phyloP scores from a whole-genome alignment of 1,140 invertebrate genomes.

The Apis florea region DNA sequence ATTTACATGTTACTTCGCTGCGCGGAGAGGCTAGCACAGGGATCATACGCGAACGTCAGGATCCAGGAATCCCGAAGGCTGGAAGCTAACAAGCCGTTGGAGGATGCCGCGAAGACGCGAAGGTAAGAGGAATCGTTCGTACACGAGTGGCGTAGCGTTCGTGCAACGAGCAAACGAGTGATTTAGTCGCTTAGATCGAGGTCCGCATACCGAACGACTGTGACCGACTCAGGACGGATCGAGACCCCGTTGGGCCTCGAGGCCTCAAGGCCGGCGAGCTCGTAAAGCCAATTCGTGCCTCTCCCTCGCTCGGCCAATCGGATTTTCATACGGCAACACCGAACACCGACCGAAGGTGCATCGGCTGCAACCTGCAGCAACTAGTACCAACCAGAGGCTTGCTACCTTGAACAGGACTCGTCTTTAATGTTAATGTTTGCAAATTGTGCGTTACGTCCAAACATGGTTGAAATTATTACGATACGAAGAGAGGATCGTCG shows the following conservation, averaged over 20 bases:
- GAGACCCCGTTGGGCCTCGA: slow-evolving; percentile 63
- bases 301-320: slow-evolving; percentile 55
- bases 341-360: slow-evolving; percentile 40
- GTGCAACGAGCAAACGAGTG: slow-evolving; percentile 54
- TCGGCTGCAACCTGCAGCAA: slow-evolving; percentile 28
- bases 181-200: slow-evolving; percentile 67
- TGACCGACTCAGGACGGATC: slow-evolving; percentile 65
- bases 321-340: slow-evolving; percentile 47
- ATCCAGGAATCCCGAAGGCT: slow-evolving; percentile 9
- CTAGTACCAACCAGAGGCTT: neutral
- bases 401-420: slow-evolving; percentile 24
- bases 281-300: slow-evolving; percentile 65
- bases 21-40: neutral
- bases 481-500: neutral
- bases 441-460: slow-evolving; percentile 34
- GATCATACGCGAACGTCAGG: neutral
- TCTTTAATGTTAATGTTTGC: slow-evolving; percentile 41
- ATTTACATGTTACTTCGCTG: slow-evolving; percentile 4
- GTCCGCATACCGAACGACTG: slow-evolving; percentile 66
- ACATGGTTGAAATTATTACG: slow-evolving; percentile 18
- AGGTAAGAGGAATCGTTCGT: slow-evolving; percentile 49
- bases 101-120: slow-evolving; percentile 1
- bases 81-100: neutral
- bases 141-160: slow-evolving; percentile 58
- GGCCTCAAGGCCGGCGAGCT: slow-evolving; percentile 65